Conservation (phyloP, 2,113 vertebrate species). For the Oreochromis tanganicae region DNA sequence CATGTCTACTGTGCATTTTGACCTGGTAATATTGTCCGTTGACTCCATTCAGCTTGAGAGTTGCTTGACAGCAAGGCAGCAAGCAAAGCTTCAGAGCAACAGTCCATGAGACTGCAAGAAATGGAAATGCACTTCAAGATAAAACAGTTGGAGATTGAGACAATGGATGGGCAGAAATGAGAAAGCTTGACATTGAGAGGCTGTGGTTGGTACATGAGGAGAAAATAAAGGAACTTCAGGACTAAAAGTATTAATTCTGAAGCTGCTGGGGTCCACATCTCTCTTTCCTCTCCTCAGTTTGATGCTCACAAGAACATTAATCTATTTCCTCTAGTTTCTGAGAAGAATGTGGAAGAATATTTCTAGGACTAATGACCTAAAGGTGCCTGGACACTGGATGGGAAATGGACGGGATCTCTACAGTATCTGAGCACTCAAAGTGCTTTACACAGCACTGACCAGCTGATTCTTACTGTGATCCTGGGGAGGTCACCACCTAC, state of each 20-base stretch:
- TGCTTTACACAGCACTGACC: too few relatives aligned
- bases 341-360: neutral
- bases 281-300: neutral
- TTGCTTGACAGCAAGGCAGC: neutral
- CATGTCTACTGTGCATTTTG: neutral
- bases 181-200: too few relatives aligned
- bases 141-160: neutral
- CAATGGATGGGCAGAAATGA: too few relatives aligned
- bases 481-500: too few relatives aligned
- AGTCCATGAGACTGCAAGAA: neutral
- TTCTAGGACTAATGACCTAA: neutral
- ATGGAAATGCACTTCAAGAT: neutral
- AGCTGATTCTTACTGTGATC: neutral
- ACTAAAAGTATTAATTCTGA: neutral
- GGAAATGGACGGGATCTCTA: neutral
- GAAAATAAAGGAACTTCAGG: neutral
- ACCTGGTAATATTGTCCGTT: neutral
- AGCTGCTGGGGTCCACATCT: neutral
- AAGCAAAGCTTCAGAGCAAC: neutral
- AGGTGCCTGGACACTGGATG: neutral
- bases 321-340: neutral
- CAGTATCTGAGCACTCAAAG: neutral
- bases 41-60: neutral
- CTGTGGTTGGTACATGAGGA: too few relatives aligned
- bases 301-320: neutral